Base-by-base conservation (phyloP, 1,140 invertebrate species). In the Dendrolimus kikuchii region DNA sequence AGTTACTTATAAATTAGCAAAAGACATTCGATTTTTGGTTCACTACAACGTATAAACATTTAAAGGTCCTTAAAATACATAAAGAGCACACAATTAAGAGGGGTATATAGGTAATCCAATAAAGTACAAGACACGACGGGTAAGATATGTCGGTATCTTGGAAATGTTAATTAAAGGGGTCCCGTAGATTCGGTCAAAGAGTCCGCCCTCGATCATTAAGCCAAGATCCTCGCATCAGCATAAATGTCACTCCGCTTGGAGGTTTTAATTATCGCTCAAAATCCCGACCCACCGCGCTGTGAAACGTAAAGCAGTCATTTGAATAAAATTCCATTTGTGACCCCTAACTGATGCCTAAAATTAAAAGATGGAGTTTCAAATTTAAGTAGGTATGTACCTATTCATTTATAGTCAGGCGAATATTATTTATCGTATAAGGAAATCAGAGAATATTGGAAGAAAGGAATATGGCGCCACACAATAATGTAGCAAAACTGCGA, bases 121-220 rank as follows among this genome's bases (percentile, higher is more conserved):
- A 23, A 51, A 42, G 40, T 23, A 50, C 51, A 52, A 43, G 38
- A 42, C 41, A 58, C 50, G 39, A 49, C 45, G 46, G 60, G 57
- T 71, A 71, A 68, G 65, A 72, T 62, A 59, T 55, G 57, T 60
- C 60, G 55, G 62, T 71, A 74, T 71, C 63, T 72, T 59, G 62
- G 61, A 83, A 79, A 84, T 80, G 73, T 77, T 80, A 84, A 84
- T 84, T 80, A 80, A 79, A 68, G 68, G 70, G 60, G 64, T 66
- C 62, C 64, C 62, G 58, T 70, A 64, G 71, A 72, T 71, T 61
- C 55, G 72, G 71, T 75, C 76, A 82, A 81, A 81, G 75, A 55
- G 68, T 63, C 71, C 74, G 71, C 74, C 71, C 64, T 60, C 54
- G 48, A 62, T 75, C 75, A 77, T 84, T 81, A 81, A 77, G 66